phyloP scores from a whole-genome alignment of 2,797 vertebrate genomes.

The Prunella strophiata region DNA sequence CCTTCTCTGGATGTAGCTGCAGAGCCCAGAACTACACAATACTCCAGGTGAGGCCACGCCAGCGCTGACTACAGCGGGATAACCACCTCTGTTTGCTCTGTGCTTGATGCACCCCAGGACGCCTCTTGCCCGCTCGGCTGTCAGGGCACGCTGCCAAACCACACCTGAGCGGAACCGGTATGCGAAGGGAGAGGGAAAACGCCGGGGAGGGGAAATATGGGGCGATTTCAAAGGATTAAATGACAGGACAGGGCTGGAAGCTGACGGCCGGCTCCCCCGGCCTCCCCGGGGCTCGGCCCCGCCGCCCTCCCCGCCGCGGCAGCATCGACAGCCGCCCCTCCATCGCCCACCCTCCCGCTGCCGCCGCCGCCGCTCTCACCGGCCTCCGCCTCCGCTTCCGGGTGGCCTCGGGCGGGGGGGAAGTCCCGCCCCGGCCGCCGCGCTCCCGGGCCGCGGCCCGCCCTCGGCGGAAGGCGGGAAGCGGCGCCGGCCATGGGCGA shows the following conservation, averaged over 20 bases:
- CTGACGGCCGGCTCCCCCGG: neutral
- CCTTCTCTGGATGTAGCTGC: neutral
- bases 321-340: neutral
- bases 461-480: neutral
- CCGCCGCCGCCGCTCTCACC: neutral
- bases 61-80: rapidly evolving
- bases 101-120: neutral
- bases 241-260: neutral
- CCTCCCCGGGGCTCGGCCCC: neutral
- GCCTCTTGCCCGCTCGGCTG: neutral
- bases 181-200: neutral
- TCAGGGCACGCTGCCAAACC: neutral
- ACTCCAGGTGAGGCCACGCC: neutral
- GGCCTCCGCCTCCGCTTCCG: neutral
- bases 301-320: neutral
- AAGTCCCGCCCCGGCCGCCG: neutral
- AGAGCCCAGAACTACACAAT: neutral
- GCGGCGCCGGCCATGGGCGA: slow-evolving; percentile 76
- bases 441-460: neutral
- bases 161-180: neutral
- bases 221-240: neutral
- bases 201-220: rapidly evolving
- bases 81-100: rapidly evolving
- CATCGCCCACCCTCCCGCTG: neutral
- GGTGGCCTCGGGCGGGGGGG: neutral